Base-by-base conservation (phyloP, 2,113 vertebrate species). In the Centropus unirufus region DNA sequence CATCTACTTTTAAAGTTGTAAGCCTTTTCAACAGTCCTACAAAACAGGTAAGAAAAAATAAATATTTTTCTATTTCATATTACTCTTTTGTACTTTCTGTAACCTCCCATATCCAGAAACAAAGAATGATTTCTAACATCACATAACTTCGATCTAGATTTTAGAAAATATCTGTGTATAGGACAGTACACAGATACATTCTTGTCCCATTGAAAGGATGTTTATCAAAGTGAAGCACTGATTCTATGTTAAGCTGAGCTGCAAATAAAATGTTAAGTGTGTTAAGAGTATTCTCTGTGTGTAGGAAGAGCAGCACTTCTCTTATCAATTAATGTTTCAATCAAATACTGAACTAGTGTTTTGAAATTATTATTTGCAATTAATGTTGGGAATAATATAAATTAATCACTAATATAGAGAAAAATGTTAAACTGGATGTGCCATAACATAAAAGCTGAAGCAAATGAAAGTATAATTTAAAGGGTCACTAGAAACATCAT, bases 1-100 rank as follows among this genome's bases (percentile, higher is more conserved):
- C 99, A 95, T 99, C 99, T 87, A 99, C 99, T 98, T 99, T 99
- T 83, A 99, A 96, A 51, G 99, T 99, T 26, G 99, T 99, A 83
- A 99, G 97, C 83, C 99, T 99, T 98, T 99, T 99, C 98, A 99
- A 87, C 97, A 99, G 98, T 89, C 99, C 99, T 99, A 74, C 68
- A 78, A 87, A 79, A 93, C 79, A 93, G 70, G 32, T 7, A 27
- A 66, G 55, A 84, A 14, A 76, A 39, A 76, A 79, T 66, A 5
- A 2, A 55, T 0, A 72, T 36, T 36, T 36, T 36, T 36, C 36
- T 12, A 49, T 17, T 42, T 74, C 36, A 63, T 47, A 6, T 7
- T 42, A 23, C 36, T 67, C 58, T 54, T 46, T 44, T 42, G 58
- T 23, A 32, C 40, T 29, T 24, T 26, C 64, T 42, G 26, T 27